These are phyloP conservation scores for Fulmarus glacialis DNA, from an alignment of 2,113 vertebrate genomes.

Conservation along the genomic window DNA sequence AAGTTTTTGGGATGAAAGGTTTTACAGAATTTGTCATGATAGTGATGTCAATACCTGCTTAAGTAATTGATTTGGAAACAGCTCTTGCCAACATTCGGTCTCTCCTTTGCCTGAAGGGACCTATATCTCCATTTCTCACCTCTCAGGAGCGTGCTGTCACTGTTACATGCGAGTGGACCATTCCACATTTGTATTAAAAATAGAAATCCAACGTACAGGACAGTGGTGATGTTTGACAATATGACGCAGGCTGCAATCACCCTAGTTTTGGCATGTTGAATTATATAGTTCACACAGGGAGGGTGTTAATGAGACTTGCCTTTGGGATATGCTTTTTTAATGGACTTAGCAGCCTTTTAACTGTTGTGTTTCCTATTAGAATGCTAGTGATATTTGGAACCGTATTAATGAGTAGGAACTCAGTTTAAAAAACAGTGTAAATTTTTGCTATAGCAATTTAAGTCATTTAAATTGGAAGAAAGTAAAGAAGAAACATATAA, in stretches of 20 bases:
- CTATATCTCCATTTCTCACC: neutral
- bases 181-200: neutral
- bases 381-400: neutral
- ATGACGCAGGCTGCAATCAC: neutral
- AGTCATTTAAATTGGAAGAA: neutral
- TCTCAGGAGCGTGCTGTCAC: neutral
- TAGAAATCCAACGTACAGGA: neutral
- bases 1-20: neutral
- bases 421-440: neutral
- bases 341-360: neutral
- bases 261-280: neutral
- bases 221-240: neutral
- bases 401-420: neutral
- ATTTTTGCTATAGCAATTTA: neutral
- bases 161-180: neutral
- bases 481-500: neutral
- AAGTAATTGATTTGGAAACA: neutral
- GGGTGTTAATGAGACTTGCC: neutral
- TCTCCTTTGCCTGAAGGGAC: neutral
- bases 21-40: neutral
- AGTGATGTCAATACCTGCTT: neutral
- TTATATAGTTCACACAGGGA: neutral
- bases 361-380: neutral
- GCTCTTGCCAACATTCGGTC: accelerated
- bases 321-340: neutral